Evolutionary conservation across 2,888 invertebrate genomes (phyloP).

Genomic region (Aspidiotus rigidus): DNA sequence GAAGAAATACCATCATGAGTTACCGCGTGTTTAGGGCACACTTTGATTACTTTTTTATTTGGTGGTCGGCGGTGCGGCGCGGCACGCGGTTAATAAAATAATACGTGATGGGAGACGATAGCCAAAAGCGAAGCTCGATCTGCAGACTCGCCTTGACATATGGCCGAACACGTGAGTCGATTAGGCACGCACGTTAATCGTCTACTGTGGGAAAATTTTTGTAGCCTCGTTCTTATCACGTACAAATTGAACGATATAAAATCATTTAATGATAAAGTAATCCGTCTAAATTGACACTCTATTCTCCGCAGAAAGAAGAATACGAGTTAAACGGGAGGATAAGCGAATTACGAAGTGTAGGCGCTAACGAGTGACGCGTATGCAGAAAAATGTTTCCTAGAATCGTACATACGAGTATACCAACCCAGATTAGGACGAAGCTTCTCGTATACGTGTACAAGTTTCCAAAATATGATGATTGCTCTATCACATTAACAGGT

Average conservation of each 20-base stretch:
- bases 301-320: neutral
- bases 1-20: constrained; percentile 33
- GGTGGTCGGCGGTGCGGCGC: neutral
- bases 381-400: neutral
- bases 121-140: constrained; percentile 27
- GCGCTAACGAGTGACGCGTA: neutral
- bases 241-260: constrained; percentile 29
- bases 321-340: neutral
- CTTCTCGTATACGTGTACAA: no score
- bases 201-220: constrained; percentile 32
- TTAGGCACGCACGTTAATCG: constrained; percentile 33
- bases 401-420: no score
- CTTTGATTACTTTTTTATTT: constrained; percentile 32
- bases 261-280: constrained; percentile 12
- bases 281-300: constrained; percentile 2
- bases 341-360: neutral
- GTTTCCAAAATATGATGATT: no score
- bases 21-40: constrained; percentile 30
- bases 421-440: no score
- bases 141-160: constrained; percentile 32
- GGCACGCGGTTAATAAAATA: constrained; percentile 27
- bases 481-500: no score
- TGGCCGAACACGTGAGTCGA: constrained; percentile 33
- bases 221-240: constrained; percentile 16
- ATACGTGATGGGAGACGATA: constrained; percentile 33